Evolutionary conservation across 2,888 invertebrate genomes (phyloP), one percentile per base, ranked within the genome.

Genomic region (Machimus rusticus): DNA sequence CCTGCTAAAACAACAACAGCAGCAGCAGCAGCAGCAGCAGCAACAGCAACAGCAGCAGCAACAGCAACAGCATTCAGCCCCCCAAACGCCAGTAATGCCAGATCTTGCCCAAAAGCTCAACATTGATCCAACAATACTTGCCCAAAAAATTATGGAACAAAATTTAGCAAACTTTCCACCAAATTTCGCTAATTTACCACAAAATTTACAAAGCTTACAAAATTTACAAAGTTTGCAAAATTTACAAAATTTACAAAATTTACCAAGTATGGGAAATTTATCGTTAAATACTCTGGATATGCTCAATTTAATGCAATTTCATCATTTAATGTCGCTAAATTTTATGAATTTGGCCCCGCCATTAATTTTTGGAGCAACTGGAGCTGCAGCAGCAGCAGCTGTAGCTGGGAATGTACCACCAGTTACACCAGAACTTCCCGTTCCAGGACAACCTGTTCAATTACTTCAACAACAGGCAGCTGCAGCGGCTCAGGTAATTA

Each of bases 331-430:
- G 95, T 96, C 96, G 89, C 93, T 98, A 88, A 98, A 98, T 28
- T 97, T 98, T 55, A 98, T 99, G 98, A 98, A 98, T 93, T 94
- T 99, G 86, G 98, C 98, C 91, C 98, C 98, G 34, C 98, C 98
- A 0, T 88, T 93, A 23, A 92, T 93, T 39, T 93, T 92, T 88
- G 93, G 92, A 0, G 90, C 88, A 8, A 89, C 89, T 8, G 91
- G 86, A 86, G 91, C 92, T 55, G 90, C 91, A 90, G 87, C 91
- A 34, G 86, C 87, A 12, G 86, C 87, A 12, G 93, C 94, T 86
- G 93, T 95, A n/a, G 87, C 74, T 34, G 90, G 91, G 94, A 89
- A 94, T 95, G 88, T 96, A 96, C 92, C 96, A 96, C 92, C 96
- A 9, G 88, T 88, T 28, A 88, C 89, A 23, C 88, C 89, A 5